phyloP scores from a whole-genome alignment of 2,113 vertebrate genomes.

The Hemibagrus wyckioides region DNA sequence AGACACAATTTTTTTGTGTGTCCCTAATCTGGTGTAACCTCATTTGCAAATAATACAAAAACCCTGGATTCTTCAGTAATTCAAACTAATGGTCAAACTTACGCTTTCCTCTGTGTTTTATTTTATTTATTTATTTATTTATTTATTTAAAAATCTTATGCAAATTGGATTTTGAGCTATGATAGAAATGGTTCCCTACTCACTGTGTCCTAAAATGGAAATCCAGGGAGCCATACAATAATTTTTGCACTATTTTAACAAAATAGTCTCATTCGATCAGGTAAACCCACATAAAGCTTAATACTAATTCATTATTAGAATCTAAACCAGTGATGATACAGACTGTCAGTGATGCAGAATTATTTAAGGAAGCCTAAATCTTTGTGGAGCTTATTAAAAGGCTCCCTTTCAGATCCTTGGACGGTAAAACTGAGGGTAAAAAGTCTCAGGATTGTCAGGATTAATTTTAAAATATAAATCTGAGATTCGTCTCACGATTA shows the following conservation, averaged over 20 bases:
- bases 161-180: background rate
- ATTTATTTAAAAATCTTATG: background rate
- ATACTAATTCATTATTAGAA: background rate
- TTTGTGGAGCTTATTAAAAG: slow-evolving; percentile 7
- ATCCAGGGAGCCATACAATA: background rate
- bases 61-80: background rate
- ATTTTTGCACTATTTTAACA: background rate
- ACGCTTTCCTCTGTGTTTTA: background rate
- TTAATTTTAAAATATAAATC: background rate
- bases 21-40: background rate
- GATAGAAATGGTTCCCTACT: background rate
- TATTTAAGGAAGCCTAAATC: background rate
- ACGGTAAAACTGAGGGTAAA: background rate
- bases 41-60: background rate
- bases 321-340: background rate
- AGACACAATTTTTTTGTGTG: background rate
- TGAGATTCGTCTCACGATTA: background rate
- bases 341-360: background rate
- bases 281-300: background rate
- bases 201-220: background rate
- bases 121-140: background rate
- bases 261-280: background rate
- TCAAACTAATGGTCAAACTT: background rate
- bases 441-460: background rate
- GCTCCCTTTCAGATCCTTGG: background rate